Evolutionary conservation across 1,140 invertebrate species (phyloP), one percentile per base, ranked within the genome.

Genomic region (Schlechtendalia chinensis): DNA sequence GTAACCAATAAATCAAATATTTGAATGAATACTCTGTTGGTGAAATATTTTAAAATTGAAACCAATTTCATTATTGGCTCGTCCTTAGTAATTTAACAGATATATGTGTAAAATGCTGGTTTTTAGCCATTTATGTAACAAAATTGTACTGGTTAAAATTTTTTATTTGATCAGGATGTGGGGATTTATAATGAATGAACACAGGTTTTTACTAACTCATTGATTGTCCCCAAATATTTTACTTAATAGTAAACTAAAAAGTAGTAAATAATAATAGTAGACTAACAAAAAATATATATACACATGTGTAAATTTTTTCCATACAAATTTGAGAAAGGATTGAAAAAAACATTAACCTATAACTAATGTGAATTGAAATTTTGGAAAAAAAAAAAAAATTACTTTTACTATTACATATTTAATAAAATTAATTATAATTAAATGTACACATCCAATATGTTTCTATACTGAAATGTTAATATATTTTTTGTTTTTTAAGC

Each of bases 331-430:
- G n/a, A 74, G 71, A 74, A 54, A 17, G 11, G 5, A 4, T 27
- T 65, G 24, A 50, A 72, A 53, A 72, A 72, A 53, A 72, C 22
- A 72, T 54, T 72, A 27, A 27, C 16, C 22, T 11, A 4, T 29
- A 53, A 22, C 22, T 53, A 12, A 54, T 27, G 16, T 39, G 1
- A 32, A 56, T 39, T 14, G 39, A n/a, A 54, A 74, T 74, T 32
- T 47, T 22, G 24, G 32, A 63, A 65, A 67, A 22, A 32, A 32
- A n/a, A n/a, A 29, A 32, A 63, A 63, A 53, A 53, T 53, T 53
- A 53, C 8, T 53, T 53, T 12, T 50, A 19, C 19, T 14, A 3
- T 12, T 54, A 2, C 19, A 54, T 54, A 19, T 54, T 39, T 8
- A 39, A 39, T 54, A 54, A 12, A 50, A 50, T 50, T 6, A 12